Conservation (phyloP, 2,888 invertebrate species). For the Isotomurus palustris region DNA sequence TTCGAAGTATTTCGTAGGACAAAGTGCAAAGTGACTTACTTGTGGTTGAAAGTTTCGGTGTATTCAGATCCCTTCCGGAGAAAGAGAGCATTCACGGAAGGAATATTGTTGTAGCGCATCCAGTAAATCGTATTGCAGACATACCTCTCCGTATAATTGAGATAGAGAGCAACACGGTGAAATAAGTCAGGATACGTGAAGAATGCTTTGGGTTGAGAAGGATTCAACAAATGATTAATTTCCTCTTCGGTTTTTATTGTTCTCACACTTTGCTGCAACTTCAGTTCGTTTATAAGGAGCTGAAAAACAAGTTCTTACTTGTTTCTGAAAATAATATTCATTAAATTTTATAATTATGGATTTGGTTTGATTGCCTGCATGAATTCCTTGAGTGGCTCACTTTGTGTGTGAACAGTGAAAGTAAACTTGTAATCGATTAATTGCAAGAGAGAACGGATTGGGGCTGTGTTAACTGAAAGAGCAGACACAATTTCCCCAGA, state of each 20-base stretch:
- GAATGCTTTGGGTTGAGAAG: conserved; percentile 16
- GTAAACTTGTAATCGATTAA: conserved; percentile 18
- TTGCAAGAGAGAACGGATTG: conserved; percentile 16
- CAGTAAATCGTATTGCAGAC: conserved; percentile 19
- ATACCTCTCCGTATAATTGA: conserved; percentile 22
- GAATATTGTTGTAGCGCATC: conserved; percentile 12
- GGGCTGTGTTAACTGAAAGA: conserved; percentile 19
- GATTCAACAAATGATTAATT: conserved; percentile 19
- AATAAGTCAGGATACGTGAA: conserved; percentile 29
- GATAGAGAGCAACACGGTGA: conserved; percentile 20
- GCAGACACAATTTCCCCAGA: conserved; percentile 31
- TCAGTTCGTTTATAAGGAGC: conserved; percentile 14
- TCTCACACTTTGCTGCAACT: conserved; percentile 13
- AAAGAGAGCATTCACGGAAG: conserved; percentile 25
- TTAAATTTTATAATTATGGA: no score
- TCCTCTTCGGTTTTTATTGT: conserved; percentile 21
- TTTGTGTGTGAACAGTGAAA: conserved; percentile 24
- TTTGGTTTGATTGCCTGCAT: not conserved
- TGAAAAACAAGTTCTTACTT: no score
- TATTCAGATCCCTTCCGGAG: conserved; percentile 29
- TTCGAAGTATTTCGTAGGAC: not conserved
- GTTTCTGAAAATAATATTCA: no score
- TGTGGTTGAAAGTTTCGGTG: conserved; percentile 25
- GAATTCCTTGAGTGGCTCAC: conserved; percentile 8
- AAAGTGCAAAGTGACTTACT: conserved; percentile 15